Evolutionary conservation across 2,113 vertebrate species (phyloP).

Genomic region (Salminus brasiliensis): DNA sequence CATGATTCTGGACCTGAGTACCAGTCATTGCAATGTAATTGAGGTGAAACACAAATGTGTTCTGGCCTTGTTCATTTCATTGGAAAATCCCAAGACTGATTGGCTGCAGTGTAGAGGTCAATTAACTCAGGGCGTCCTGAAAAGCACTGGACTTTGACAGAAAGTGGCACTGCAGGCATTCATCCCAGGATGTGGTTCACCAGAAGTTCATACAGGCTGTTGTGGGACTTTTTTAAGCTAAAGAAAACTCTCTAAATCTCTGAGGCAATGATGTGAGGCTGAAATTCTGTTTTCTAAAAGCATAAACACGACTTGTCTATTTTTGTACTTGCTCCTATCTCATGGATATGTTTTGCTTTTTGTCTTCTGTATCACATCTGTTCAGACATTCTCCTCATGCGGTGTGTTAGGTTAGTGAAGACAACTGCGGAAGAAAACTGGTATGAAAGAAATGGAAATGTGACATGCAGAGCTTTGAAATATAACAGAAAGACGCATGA

Average conservation of each 20-base stretch:
- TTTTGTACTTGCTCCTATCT: background rate
- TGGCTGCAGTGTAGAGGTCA: background rate
- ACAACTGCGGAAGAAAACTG: background rate
- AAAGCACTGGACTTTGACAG: background rate
- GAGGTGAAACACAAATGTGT: background rate
- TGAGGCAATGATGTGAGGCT: background rate
- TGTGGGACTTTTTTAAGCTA: background rate
- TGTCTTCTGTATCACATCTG: background rate
- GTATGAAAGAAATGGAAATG: slow-evolving; percentile 9
- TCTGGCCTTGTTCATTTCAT: background rate
- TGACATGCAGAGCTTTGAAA: background rate
- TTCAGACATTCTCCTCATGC: slow-evolving; percentile 2
- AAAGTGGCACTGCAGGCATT: background rate
- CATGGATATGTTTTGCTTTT: background rate
- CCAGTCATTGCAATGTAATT: background rate
- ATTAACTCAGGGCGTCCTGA: background rate
- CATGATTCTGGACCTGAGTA: background rate
- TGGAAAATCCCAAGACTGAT: background rate
- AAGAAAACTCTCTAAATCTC: background rate
- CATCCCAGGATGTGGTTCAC: slow-evolving; percentile 2
- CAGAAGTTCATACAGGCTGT: background rate
- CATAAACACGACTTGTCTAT: background rate
- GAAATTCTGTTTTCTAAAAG: background rate
- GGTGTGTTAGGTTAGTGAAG: background rate
- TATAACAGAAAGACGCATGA: background rate